Base-by-base conservation (phyloP, 35 echinoderm and acorn worm species). In the Ophiothrix spiculata region DNA sequence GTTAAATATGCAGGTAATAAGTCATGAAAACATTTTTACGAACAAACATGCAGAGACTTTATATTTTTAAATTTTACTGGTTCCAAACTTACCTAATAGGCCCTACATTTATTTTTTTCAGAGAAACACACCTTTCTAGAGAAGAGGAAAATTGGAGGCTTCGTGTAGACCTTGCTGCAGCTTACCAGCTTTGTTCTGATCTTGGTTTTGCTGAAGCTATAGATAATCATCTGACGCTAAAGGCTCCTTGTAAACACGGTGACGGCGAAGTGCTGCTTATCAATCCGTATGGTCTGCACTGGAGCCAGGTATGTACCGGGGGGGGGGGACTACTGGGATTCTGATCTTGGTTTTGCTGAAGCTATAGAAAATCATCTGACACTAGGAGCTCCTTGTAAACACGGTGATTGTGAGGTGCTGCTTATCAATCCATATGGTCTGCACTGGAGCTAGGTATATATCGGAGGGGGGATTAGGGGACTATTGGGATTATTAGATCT, bases 271-370 rank as follows among this genome's bases (percentile, higher is more conserved):
- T 95, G 1, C 88, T 95, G 93, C 64, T 95, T 29, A 35, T 95
- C 56, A 81, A 91, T 2, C 85, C 56, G 19, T 88, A 95, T 81
- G 93, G 93, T 12, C 31, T 91, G 35, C 93, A 95, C 56, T 95
- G 93, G 93, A 91, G 75, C 46, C 84, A 95, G 89, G 93, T 95
- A 86, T n/a, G n/a, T n/a, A n/a, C n/a, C n/a, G n/a, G n/a, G n/a
- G n/a, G n/a, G n/a, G n/a, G n/a, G n/a, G n/a, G n/a, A n/a, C n/a
- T n/a, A n/a, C n/a, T n/a, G n/a, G n/a, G n/a, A 85, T 74, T 16
- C 41, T 95, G 84, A 85, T 46, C 87, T 88, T 60, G 81, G 79
- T 36, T 56, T 91, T 34, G 49, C 40, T 36, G 93, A 95, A 74
- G 93, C 88, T 25, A 38, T 95, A 12, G 91, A 89, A 31, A 95